These are phyloP conservation scores for Epistrophe grossulariae DNA, from an alignment of 2,888 invertebrate species.

Conservation along the genomic window DNA sequence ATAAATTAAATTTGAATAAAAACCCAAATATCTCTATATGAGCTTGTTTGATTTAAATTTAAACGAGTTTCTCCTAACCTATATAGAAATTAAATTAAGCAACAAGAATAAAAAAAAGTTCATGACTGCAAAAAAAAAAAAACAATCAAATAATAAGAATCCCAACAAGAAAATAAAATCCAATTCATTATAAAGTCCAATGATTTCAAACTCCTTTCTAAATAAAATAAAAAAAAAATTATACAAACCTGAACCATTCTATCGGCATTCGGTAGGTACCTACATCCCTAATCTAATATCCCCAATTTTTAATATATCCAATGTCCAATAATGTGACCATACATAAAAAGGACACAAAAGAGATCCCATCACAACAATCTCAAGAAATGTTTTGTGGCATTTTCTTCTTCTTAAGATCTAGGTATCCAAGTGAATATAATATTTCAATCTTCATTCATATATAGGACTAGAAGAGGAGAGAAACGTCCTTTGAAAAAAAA, in stretches of 20 bases:
- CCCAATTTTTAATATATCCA: neutral
- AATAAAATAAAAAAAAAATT: neutral
- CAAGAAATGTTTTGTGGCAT: neutral
- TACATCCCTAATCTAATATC: neutral
- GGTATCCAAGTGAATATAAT: conserved; percentile 18
- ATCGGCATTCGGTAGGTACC: neutral
- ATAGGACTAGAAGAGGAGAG: neutral
- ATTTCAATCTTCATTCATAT: neutral
- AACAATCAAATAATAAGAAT: neutral
- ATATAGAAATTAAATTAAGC: too few relatives aligned
- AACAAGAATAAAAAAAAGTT: too few relatives aligned
- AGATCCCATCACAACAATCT: neutral
- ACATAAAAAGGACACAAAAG: conserved; percentile 14
- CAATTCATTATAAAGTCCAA: conserved; percentile 13
- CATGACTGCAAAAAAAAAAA: neutral
- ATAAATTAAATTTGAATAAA: too few relatives aligned
- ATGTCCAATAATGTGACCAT: conserved; percentile 18
- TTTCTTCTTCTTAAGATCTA: conserved; percentile 2
- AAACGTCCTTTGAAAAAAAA: neutral
- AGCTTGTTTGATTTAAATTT: too few relatives aligned
- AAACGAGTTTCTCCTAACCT: too few relatives aligned
- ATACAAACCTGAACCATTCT: neutral
- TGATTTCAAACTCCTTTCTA: neutral
- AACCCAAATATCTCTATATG: too few relatives aligned
- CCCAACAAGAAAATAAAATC: neutral